A percentile compares a stretch with the other conserved stretches of the same genome.
Evolutionary conservation across 2,888 invertebrate genomes (phyloP).

Genomic region (Ormyrus rosae): DNA sequence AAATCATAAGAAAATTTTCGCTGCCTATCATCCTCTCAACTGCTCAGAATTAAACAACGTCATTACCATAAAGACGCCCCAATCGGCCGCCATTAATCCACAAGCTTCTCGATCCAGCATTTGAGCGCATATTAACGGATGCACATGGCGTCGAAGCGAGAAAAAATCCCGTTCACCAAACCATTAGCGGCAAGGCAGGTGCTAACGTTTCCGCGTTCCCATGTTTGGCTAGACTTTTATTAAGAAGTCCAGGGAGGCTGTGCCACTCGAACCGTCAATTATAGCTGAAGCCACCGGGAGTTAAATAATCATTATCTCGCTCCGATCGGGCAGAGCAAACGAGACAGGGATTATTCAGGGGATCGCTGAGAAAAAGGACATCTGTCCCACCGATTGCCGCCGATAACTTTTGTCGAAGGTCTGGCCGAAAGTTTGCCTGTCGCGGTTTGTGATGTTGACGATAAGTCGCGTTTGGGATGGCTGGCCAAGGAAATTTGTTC

Average conservation of each 20-base stretch:
- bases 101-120: neutral
- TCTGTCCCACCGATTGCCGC: slow-evolving; percentile 62
- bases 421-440: slow-evolving; percentile 19
- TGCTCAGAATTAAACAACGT: slow-evolving; percentile 37
- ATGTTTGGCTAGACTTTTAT: slow-evolving; percentile 53
- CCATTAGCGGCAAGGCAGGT: slow-evolving; percentile 48
- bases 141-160: slow-evolving; percentile 30
- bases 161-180: slow-evolving; percentile 25
- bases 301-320: slow-evolving; percentile 58
- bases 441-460: slow-evolving; percentile 8
- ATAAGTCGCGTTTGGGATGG: slow-evolving; percentile 28
- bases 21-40: slow-evolving; percentile 14
- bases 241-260: slow-evolving; percentile 40
- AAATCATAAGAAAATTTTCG: slow-evolving; percentile 1
- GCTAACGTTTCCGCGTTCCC: slow-evolving; percentile 11
- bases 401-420: slow-evolving; percentile 59
- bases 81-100: slow-evolving; percentile 40
- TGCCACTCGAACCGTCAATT: slow-evolving; percentile 55
- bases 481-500: neutral
- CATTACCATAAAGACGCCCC: slow-evolving; percentile 32
- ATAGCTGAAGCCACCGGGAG: slow-evolving; percentile 35
- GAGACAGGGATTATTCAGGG: slow-evolving; percentile 60
- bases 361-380: slow-evolving; percentile 66
- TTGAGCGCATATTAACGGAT: slow-evolving; percentile 28
- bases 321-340: slow-evolving; percentile 55